Evolutionary conservation across 53 echinoderm and acorn worm genomes (phyloP).

Genomic region (Henricia sp.): DNA sequence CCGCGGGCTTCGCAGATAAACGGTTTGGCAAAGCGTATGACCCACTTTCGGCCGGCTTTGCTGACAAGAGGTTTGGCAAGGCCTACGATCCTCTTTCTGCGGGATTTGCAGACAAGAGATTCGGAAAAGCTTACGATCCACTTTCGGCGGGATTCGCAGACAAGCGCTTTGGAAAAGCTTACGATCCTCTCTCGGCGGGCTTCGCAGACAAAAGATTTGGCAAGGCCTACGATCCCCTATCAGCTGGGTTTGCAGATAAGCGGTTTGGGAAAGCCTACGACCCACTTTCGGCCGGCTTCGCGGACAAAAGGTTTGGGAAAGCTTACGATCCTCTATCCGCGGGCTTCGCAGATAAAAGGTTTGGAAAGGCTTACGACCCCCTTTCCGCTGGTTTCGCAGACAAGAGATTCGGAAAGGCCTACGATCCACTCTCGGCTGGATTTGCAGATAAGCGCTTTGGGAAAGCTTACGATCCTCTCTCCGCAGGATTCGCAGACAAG

Average conservation of each 20-base stretch:
- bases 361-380: slow-evolving; percentile 32
- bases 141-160: slow-evolving; percentile 24
- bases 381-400: slow-evolving; percentile 51
- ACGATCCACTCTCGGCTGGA: slow-evolving; percentile 39
- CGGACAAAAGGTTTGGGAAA: slow-evolving; percentile 10
- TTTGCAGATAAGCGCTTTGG: slow-evolving; percentile 36
- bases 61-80: slow-evolving; percentile 31
- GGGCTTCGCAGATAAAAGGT: slow-evolving; percentile 29
- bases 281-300: slow-evolving; percentile 38
- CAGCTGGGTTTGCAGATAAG: slow-evolving; percentile 29
- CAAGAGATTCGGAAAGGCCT: slow-evolving; percentile 21
- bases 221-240: slow-evolving; percentile 24
- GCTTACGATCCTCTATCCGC: slow-evolving; percentile 31
- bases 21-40: slow-evolving; percentile 31
- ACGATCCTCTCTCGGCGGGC: too few relatives aligned
- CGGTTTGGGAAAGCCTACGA: slow-evolving; percentile 18
- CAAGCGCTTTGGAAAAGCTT: too few relatives aligned
- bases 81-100: slow-evolving; percentile 48
- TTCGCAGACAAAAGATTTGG: background rate
- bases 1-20: slow-evolving; percentile 55
- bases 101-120: slow-evolving; percentile 42
- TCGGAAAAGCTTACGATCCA: slow-evolving; percentile 7
- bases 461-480: slow-evolving; percentile 32
- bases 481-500: slow-evolving; percentile 44
- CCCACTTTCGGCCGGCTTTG: slow-evolving; percentile 25